Conservation (phyloP, 2,797 vertebrate genomes). For the Intellagama lesueurii region DNA sequence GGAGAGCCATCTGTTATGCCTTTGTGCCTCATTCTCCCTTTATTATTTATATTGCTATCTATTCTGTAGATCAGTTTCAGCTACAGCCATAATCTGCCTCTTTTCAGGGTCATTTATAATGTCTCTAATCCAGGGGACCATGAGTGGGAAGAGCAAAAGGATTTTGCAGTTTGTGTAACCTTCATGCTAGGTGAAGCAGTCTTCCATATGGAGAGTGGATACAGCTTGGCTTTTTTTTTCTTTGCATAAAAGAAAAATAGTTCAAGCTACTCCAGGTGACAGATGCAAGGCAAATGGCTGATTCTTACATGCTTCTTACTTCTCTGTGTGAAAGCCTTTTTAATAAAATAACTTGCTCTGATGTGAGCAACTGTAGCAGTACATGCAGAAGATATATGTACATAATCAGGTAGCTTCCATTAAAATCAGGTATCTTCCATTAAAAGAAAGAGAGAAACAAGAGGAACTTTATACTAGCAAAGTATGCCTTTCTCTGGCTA, state of each 20-base stretch:
- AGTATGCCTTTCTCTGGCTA: too few relatives aligned
- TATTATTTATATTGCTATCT: conserved; percentile 2
- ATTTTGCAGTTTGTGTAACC: background rate
- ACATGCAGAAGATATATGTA: background rate
- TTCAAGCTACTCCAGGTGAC: background rate
- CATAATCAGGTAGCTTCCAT: background rate
- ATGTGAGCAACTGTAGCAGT: background rate
- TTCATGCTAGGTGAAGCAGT: background rate
- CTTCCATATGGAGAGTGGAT: background rate
- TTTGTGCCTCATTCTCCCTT: conserved; percentile 47
- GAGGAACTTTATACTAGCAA: too few relatives aligned
- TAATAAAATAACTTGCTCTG: background rate
- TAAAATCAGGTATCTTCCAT: background rate
- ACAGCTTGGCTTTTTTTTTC: background rate
- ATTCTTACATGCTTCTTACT: background rate
- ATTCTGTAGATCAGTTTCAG: conserved; percentile 26
- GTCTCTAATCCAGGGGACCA: background rate
- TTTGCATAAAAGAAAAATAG: background rate
- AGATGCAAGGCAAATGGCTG: background rate
- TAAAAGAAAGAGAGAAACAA: background rate
- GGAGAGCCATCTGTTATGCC: conserved; percentile 35
- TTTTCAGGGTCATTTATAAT: conserved; percentile 17
- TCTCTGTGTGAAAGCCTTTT: background rate
- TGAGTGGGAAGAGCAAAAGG: background rate
- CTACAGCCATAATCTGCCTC: background rate